Evolutionary conservation across 2,797 vertebrate species (phyloP), one percentile per base, ranked within the genome.

Genomic region (Chiroxiphia lanceolata): DNA sequence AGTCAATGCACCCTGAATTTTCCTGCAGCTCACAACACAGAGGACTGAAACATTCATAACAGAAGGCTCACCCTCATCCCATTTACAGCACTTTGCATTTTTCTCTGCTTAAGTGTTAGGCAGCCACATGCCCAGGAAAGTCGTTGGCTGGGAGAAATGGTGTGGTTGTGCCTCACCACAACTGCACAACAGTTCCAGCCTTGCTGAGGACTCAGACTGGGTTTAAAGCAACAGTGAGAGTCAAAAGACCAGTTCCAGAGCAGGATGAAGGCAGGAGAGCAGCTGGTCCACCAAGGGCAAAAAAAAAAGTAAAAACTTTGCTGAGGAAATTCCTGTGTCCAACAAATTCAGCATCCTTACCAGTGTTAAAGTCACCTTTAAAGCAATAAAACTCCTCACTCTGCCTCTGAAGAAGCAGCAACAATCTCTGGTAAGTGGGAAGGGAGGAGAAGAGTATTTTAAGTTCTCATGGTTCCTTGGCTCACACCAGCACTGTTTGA

Each of bases 391-490:
- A 14, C 0, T 6, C 23, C 63, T 68, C 47, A 15, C 13, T 56
- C 77, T 91, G 83, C 88, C 71, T 90, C 90, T 95, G 94, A 93
- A 95, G 93, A 89, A 95, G 81, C 65, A 91, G 59, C 57, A 90
- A 61, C 31, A 75, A 42, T 13, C 20, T 80, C 50, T 85, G 59
- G 36, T 67, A 90, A 92, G 27, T 81, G 44, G 64, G 53, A 87
- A 82, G 75, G 57, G 74, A 94, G 22, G 29, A 47, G 25, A 38
- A 60, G 74, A 78, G 12, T 4, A 8, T 57, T 90, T 92, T 87
- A 91, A 4, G 13, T 95, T 87, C 92, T 92, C 94, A 95, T 92
- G 87, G 90, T 38, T 94, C 61, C 69, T 95, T 96, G 95, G 94
- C 75, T 90, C 16, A 1, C 69, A 93, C 25, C 65, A 76, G 54